Conservation (phyloP, 1,140 invertebrate genomes). For the Achatina immaculata region DNA sequence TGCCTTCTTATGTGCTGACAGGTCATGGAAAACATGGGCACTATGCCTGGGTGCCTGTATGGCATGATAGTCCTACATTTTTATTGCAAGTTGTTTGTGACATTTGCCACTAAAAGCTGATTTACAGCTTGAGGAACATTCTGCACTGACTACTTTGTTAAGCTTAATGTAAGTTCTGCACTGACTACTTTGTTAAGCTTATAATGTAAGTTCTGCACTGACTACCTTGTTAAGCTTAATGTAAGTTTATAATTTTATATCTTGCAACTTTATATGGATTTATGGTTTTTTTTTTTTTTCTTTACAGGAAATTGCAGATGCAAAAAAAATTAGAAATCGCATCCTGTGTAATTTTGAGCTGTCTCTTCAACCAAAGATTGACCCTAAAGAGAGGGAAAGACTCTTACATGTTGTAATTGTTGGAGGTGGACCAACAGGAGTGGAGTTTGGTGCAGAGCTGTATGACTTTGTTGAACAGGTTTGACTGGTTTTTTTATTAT, state of each 20-base stretch:
- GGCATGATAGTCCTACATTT: too few species aligned
- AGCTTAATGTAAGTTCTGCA: too few species aligned
- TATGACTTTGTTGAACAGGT: conserved; percentile 72
- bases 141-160: too few species aligned
- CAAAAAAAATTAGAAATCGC: conserved; percentile 66
- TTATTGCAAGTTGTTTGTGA: too few species aligned
- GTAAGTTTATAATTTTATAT: not conserved
- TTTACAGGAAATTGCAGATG: conserved; percentile 70
- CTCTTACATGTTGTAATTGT: conserved; percentile 71
- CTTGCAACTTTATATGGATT: not conserved
- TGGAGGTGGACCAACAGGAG: conserved; percentile 72
- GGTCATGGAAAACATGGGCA: too few species aligned
- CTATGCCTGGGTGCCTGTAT: too few species aligned
- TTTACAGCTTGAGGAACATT: too few species aligned
- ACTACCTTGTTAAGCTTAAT: too few species aligned
- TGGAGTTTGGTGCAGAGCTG: conserved; percentile 74
- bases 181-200: too few species aligned
- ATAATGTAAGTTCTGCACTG: too few species aligned
- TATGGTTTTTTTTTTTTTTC: conserved; percentile 32
- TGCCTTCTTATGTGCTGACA: too few species aligned
- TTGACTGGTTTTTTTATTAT: not conserved
- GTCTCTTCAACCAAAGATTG: conserved; percentile 62
- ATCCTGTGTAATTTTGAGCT: conserved; percentile 71
- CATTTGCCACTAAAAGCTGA: too few species aligned
- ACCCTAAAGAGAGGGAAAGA: conserved; percentile 58